Evolutionary conservation across 2,888 invertebrate genomes (phyloP).

Genomic region (Oconnorella tubifera): DNA sequence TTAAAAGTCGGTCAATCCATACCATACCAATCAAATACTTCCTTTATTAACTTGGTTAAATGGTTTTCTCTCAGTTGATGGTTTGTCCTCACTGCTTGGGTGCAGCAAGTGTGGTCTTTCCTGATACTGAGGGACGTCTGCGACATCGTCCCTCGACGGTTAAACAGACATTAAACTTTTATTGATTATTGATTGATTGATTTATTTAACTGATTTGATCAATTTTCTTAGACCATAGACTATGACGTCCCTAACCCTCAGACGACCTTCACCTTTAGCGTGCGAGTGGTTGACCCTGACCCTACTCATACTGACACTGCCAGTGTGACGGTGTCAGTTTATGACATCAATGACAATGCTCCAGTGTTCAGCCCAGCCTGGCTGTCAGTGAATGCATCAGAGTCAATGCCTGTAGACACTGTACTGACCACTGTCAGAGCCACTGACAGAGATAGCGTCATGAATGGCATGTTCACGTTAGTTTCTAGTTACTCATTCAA

Average conservation of each 20-base stretch:
- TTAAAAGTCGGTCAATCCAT: no score
- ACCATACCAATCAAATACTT: no score
- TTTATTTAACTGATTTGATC: no score
- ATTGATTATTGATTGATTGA: no score
- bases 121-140: no score
- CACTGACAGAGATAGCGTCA: conserved; percentile 90
- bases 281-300: conserved; percentile 25
- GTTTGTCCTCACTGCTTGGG: no score
- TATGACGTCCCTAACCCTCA: conserved; percentile 22
- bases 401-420: conserved; percentile 85
- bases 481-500: conserved; percentile 18
- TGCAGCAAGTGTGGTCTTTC: no score
- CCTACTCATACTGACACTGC: conserved; percentile 13
- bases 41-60: no score
- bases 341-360: conserved; percentile 95
- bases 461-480: conserved; percentile 57
- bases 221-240: conserved; percentile 33
- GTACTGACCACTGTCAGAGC: conserved; percentile 89
- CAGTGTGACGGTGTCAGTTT: conserved; percentile 49
- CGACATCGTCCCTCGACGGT: no score
- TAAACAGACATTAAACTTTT: no score
- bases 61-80: no score
- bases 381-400: conserved; percentile 61
- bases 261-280: conserved; percentile 17
- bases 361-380: conserved; percentile 68